Percentiles rank a stretch among this genome's conserved stretches.
Conservation (phyloP, 2,888 invertebrate species). For the Temnothorax rugatulus region DNA sequence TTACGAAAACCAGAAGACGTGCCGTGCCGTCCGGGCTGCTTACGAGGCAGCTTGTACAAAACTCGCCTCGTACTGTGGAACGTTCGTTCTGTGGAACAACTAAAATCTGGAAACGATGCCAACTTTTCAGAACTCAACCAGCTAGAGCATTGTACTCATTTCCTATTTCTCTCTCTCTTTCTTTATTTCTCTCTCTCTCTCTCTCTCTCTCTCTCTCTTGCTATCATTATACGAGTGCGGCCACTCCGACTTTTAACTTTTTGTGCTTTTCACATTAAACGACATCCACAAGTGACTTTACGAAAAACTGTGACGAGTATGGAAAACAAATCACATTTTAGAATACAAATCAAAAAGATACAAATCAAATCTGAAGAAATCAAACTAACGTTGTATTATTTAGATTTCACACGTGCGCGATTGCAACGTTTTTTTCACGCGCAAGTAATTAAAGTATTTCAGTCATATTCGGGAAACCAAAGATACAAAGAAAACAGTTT, state of each 20-base stretch:
- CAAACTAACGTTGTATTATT: not conserved
- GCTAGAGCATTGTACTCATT: slow-evolving; percentile 17
- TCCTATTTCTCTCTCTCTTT: not conserved
- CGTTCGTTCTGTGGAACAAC: slow-evolving; percentile 71
- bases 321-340: not conserved
- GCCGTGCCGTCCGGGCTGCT: slow-evolving; percentile 78
- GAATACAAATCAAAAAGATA: not conserved
- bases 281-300: slow-evolving; percentile 20
- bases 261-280: slow-evolving; percentile 22
- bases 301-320: not conserved
- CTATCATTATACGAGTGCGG: slow-evolving; percentile 26
- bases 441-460: slow-evolving; percentile 5
- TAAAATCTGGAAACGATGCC: slow-evolving; percentile 81
- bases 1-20: slow-evolving; percentile 79
- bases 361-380: not conserved
- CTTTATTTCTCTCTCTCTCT: not conserved
- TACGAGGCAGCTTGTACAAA: slow-evolving; percentile 74
- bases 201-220: not conserved
- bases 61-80: slow-evolving; percentile 24
- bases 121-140: slow-evolving; percentile 74
- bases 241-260: slow-evolving; percentile 43
- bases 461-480: not conserved
- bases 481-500: not conserved
- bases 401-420: not conserved
- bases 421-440: not conserved